Percentiles rank a stretch among this genome's conserved stretches.
Evolutionary conservation across 1,140 invertebrate species (phyloP).

Genomic region (Trichoplusia ni): DNA sequence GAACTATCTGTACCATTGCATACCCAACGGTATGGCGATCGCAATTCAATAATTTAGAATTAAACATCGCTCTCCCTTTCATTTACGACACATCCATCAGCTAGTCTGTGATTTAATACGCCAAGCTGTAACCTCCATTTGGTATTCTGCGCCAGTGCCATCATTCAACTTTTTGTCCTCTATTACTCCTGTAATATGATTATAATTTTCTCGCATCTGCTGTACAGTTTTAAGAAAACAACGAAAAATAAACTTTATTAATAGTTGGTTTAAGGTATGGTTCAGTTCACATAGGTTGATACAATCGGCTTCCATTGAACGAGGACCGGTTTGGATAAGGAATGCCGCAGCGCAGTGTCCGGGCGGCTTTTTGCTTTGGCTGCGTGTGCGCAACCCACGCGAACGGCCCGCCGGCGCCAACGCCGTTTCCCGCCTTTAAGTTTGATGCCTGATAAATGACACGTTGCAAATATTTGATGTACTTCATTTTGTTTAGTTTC

Average conservation of each 20-base stretch:
- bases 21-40: no score
- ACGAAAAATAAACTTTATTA: constrained; percentile 36
- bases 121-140: constrained; percentile 50
- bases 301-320: constrained; percentile 68
- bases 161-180: constrained; percentile 66
- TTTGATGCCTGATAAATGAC: constrained; percentile 61
- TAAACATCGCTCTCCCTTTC: constrained; percentile 41
- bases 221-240: constrained; percentile 10
- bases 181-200: constrained; percentile 66
- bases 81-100: constrained; percentile 53
- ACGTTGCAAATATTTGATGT: constrained; percentile 68
- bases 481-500: constrained; percentile 43
- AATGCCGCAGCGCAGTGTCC: constrained; percentile 59
- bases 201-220: constrained; percentile 66
- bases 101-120: constrained; percentile 39
- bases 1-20: no score
- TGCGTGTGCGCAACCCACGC: constrained; percentile 63
- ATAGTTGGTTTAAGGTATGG: constrained; percentile 35
- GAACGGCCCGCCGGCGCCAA: constrained; percentile 63
- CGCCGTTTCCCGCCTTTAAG: constrained; percentile 45
- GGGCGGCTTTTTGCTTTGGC: constrained; percentile 69
- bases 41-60: constrained; percentile 6
- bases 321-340: constrained; percentile 66
- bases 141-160: constrained; percentile 59
- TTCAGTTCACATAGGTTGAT: constrained; percentile 36